phyloP scores from a whole-genome alignment of 2,113 vertebrate species.

The Cynocephalus volans region DNA sequence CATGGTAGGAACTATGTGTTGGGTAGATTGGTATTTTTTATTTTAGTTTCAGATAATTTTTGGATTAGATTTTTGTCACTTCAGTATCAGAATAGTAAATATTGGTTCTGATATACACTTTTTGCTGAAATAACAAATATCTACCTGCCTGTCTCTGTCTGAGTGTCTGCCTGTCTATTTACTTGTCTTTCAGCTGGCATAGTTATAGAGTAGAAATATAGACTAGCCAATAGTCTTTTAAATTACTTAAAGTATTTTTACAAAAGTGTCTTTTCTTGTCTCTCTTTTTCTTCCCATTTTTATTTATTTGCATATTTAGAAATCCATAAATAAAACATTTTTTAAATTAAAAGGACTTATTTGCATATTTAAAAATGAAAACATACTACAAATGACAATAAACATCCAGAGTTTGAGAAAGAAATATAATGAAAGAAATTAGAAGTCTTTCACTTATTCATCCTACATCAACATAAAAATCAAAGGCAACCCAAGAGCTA shows the following conservation, averaged over 20 bases:
- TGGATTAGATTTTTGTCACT: not conserved
- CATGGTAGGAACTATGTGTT: not conserved
- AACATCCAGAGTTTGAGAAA: not conserved
- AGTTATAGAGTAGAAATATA: not conserved
- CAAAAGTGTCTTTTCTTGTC: not conserved
- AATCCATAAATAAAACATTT: not conserved
- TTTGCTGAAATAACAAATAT: not conserved
- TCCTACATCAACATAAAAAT: conserved; percentile 22
- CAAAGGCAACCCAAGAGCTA: not conserved
- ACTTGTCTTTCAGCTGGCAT: not conserved
- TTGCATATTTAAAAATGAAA: not conserved
- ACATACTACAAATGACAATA: not conserved
- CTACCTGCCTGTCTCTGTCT: not conserved
- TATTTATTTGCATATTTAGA: not conserved
- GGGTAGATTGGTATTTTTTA: not conserved
- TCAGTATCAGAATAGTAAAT: not conserved
- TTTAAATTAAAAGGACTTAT: no score
- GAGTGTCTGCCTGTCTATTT: not conserved
- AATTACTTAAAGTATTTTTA: not conserved
- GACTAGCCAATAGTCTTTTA: not conserved
- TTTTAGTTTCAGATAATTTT: not conserved
- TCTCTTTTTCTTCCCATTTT: not conserved
- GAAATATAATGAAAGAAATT: not conserved
- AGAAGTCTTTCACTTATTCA: not conserved
- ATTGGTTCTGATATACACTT: not conserved